Conservation (phyloP, 2,888 invertebrate species). For the Metacarcinus magister region DNA sequence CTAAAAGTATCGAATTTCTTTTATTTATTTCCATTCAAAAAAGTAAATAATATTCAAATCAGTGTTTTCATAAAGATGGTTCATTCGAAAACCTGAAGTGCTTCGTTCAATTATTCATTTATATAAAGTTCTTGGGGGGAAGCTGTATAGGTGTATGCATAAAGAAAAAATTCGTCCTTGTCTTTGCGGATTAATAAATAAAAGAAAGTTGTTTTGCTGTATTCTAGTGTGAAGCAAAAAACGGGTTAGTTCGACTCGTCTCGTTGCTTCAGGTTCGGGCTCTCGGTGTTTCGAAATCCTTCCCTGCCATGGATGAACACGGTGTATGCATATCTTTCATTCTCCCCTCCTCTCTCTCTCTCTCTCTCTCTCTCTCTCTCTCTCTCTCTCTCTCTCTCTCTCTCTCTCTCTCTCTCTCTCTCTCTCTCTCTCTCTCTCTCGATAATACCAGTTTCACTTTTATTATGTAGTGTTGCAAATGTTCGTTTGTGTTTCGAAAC, state of each 20-base stretch:
- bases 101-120: background rate
- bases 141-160: no score
- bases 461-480: background rate
- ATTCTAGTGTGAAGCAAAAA: no score
- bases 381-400: slow-evolving; percentile 29
- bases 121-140: no score
- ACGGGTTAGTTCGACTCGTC: background rate
- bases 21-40: no score
- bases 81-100: no score
- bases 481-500: background rate
- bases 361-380: slow-evolving; percentile 39
- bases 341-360: slow-evolving; percentile 36
- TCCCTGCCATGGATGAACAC: no score
- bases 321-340: background rate
- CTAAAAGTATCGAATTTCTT: no score
- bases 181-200: no score
- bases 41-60: background rate
- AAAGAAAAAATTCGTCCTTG: no score
- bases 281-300: background rate
- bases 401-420: slow-evolving; percentile 22
- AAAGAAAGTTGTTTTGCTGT: no score
- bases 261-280: background rate
- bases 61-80: background rate
- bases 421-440: background rate
- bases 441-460: background rate